Evolutionary conservation across 2,797 vertebrate species (phyloP).

Genomic region (Pantherophis alleghaniensis): DNA sequence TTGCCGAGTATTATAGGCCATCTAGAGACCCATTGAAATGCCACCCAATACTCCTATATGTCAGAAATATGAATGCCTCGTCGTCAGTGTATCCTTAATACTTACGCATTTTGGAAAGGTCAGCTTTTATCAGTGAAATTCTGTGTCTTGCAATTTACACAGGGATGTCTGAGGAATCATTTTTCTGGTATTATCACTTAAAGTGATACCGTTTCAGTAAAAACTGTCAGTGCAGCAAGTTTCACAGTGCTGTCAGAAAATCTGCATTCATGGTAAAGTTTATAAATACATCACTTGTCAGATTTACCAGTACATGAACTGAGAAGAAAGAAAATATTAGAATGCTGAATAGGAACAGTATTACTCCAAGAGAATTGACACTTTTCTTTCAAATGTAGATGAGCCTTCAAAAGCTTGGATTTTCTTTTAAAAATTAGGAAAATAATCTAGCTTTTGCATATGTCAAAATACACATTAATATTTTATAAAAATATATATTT

Average conservation of each 20-base stretch:
- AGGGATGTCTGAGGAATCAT: neutral
- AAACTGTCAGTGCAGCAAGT: conserved; percentile 12
- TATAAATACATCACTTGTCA: conserved; percentile 33
- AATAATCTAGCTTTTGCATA: conserved; percentile 28
- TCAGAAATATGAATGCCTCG: neutral
- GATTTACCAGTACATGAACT: conserved; percentile 9
- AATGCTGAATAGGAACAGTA: conserved; percentile 26
- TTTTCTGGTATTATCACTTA: neutral
- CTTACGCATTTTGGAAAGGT: neutral
- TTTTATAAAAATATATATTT: conserved; percentile 28
- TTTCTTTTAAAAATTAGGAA: conserved; percentile 38
- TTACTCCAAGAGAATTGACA: conserved; percentile 33
- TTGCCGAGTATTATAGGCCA: neutral
- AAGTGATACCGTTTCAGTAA: conserved; percentile 4
- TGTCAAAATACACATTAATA: conserved; percentile 49
- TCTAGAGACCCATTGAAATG: neutral
- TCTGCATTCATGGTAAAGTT: conserved; percentile 35
- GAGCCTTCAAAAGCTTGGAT: conserved; percentile 25
- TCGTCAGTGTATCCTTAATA: neutral
- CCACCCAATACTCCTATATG: neutral
- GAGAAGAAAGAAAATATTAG: conserved; percentile 30
- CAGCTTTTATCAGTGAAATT: neutral
- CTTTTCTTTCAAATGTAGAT: conserved; percentile 25
- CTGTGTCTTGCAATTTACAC: conserved; percentile 5
- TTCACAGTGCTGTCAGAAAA: conserved; percentile 28